A percentile compares a stretch with the other conserved stretches of the same genome.
Conservation (phyloP, 2,113 vertebrate species). For the Capreolus pygargus region DNA sequence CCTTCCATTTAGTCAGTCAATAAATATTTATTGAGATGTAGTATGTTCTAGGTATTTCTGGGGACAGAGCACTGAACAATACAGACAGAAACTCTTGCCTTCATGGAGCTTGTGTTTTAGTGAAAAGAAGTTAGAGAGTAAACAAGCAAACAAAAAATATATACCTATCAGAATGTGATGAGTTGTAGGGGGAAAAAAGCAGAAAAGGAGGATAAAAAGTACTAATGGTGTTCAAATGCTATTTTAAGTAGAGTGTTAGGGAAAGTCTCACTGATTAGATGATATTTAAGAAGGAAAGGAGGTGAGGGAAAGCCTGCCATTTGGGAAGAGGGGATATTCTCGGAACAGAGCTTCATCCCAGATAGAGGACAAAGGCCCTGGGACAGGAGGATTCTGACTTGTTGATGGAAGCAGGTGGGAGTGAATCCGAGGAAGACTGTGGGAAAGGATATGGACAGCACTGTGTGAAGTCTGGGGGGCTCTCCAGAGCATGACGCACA, state of each 20-base stretch:
- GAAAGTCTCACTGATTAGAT: neutral
- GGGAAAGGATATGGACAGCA: neutral
- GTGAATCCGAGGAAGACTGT: accelerated
- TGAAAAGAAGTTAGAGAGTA: neutral
- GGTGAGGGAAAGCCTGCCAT: neutral
- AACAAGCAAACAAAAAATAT: neutral
- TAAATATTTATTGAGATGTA: neutral
- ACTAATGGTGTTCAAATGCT: neutral
- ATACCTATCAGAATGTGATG: neutral
- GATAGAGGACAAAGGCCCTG: neutral
- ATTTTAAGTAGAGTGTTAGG: neutral
- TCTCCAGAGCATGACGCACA: accelerated
- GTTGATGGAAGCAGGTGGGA: neutral
- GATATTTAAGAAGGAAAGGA: neutral
- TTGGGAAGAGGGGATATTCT: neutral
- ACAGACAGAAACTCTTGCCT: neutral
- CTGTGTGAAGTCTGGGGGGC: neutral
- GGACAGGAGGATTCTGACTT: neutral
- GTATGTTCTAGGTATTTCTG: neutral
- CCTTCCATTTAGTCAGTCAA: neutral
- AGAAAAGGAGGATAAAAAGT: neutral
- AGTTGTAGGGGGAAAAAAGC: neutral
- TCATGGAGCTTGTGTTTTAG: neutral
- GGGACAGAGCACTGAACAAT: neutral
- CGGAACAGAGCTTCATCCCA: neutral